Conservation (phyloP, 1,140 invertebrate genomes). For the Polypedilum pembai region DNA sequence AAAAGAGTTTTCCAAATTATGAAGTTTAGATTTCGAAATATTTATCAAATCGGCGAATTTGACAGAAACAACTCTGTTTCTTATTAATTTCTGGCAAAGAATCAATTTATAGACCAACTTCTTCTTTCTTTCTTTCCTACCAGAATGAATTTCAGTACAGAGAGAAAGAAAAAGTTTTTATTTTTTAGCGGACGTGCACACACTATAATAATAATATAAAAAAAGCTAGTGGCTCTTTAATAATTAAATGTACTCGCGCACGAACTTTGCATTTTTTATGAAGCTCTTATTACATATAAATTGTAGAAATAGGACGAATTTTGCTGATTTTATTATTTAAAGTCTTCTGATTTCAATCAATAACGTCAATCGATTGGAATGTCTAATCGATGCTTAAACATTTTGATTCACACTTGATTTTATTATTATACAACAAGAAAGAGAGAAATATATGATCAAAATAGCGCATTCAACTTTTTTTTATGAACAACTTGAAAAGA, state of each 20-base stretch:
- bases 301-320: slow-evolving; percentile 1
- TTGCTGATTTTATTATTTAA: neutral
- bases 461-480: neutral
- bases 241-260: slow-evolving; percentile 12
- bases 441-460: neutral
- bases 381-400: slow-evolving; percentile 3
- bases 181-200: too few species aligned
- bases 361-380: slow-evolving; percentile 1
- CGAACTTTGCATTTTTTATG: neutral
- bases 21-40: too few species aligned
- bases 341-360: neutral
- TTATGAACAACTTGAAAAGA: too few species aligned
- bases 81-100: slow-evolving; percentile 16
- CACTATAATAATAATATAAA: neutral
- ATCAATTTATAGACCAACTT: slow-evolving; percentile 15
- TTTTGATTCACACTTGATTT: slow-evolving; percentile 10
- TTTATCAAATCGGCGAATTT: too few species aligned
- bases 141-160: too few species aligned
- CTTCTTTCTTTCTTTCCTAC: neutral
- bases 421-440: neutral
- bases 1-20: too few species aligned
- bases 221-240: slow-evolving; percentile 4
- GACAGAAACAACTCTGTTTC: neutral
- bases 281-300: too few species aligned
- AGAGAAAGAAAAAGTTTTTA: too few species aligned